A percentile compares a stretch with the other conserved stretches of the same genome.
phyloP scores from a whole-genome alignment of 2,113 vertebrate species.

The Argyrosomus japonicus region DNA sequence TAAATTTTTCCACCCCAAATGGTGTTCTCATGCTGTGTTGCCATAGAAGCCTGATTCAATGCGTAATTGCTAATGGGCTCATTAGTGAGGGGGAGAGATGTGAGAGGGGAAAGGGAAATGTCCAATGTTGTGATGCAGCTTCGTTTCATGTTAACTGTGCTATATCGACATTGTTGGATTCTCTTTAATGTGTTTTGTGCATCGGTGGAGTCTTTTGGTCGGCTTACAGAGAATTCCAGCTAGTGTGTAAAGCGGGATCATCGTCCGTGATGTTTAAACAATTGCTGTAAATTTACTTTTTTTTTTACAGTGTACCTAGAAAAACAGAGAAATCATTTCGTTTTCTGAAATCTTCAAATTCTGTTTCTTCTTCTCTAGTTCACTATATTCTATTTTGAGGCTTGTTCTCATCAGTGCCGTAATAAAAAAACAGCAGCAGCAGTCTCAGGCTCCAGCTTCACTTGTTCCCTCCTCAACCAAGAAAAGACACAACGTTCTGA shows the following conservation, averaged over 20 bases:
- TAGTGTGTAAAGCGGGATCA: neutral
- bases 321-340: neutral
- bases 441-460: neutral
- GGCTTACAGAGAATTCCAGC: neutral
- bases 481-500: neutral
- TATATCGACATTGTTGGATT: neutral
- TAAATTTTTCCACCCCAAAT: slow-evolving; percentile 41
- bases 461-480: neutral
- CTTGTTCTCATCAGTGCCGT: neutral
- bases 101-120: slow-evolving; percentile 28
- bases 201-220: too few species aligned
- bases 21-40: slow-evolving; percentile 55
- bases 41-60: slow-evolving; percentile 67
- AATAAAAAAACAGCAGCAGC: neutral
- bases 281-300: neutral
- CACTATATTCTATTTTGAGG: neutral
- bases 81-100: slow-evolving; percentile 46
- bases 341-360: neutral
- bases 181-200: neutral
- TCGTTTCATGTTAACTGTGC: slow-evolving; percentile 15
- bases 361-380: too few species aligned
- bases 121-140: slow-evolving; percentile 30
- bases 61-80: slow-evolving; percentile 66
- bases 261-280: neutral
- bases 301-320: neutral